Percentiles rank a stretch among this genome's conserved stretches.
phyloP scores from a whole-genome alignment of 2,888 invertebrate species.

The Tipula lateralis region DNA sequence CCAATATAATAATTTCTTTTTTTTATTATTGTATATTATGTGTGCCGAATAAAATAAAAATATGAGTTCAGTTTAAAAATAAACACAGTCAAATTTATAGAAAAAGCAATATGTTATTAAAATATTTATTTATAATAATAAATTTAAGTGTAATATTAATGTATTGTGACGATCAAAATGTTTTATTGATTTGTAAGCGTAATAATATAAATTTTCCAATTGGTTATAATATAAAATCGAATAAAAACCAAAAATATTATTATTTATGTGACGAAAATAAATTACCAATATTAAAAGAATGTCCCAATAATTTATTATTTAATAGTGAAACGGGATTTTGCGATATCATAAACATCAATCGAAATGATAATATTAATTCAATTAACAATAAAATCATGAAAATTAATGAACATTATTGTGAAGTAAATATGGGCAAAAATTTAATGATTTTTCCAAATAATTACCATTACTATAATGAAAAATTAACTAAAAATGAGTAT shows the following conservation, averaged over 20 bases:
- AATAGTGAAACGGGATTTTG: slow-evolving; percentile 25
- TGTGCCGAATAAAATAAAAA: not conserved
- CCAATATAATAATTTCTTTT: not conserved
- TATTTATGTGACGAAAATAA: not conserved
- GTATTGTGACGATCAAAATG: not conserved
- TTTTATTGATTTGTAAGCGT: not conserved
- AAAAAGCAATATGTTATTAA: not conserved
- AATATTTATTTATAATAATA: not conserved
- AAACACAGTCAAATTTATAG: not conserved
- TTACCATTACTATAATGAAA: not conserved
- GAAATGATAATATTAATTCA: not conserved
- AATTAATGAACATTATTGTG: not conserved
- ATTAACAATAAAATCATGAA: not conserved
- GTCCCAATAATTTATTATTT: not conserved
- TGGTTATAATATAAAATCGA: not conserved
- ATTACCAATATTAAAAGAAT: slow-evolving; percentile 14
- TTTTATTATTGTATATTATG: not conserved
- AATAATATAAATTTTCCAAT: not conserved
- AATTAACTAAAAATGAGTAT: not conserved
- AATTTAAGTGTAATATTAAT: not conserved
- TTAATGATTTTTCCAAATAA: not conserved
- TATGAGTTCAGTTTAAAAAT: not conserved
- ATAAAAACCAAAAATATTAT: not conserved
- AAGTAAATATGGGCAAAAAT: not conserved
- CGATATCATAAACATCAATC: not conserved